Conservation (phyloP, 53 echinoderm and acorn worm genomes). For the Glandiceps talaboti region DNA sequence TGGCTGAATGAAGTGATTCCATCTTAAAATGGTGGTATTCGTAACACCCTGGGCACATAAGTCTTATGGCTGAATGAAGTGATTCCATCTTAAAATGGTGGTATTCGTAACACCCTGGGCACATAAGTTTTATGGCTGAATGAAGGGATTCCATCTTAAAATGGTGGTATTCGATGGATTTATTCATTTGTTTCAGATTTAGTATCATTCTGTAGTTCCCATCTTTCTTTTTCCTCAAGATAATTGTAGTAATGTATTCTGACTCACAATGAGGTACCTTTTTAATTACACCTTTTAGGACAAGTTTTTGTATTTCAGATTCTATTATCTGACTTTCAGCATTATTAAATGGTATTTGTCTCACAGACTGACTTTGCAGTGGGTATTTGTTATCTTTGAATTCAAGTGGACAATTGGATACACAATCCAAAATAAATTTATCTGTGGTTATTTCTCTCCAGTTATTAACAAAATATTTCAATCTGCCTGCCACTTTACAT, state of each 20-base stretch:
- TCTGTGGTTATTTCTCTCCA: constrained; percentile 29
- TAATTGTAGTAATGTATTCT: not conserved
- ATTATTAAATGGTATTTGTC: not conserved
- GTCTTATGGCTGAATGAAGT: too few species aligned
- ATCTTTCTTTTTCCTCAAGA: not conserved
- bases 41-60: too few species aligned
- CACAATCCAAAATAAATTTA: constrained; percentile 15
- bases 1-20: too few species aligned
- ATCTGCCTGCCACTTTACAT: constrained; percentile 24
- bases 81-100: too few species aligned
- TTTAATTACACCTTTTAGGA: constrained; percentile 22
- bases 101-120: not conserved
- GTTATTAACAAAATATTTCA: constrained; percentile 27
- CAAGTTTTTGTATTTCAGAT: constrained; percentile 18
- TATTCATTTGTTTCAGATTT: not conserved
- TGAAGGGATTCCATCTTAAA: too few species aligned
- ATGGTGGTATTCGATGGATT: not conserved
- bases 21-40: too few species aligned
- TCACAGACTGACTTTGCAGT: constrained; percentile 8
- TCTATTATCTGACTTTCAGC: constrained; percentile 7
- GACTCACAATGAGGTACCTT: not conserved
- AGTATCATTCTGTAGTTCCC: not conserved
- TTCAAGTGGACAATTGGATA: constrained; percentile 18
- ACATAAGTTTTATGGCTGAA: not conserved
- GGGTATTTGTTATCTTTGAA: constrained; percentile 17